Evolutionary conservation across 2,113 vertebrate genomes (phyloP).

Genomic region (Urocolius indicus): DNA sequence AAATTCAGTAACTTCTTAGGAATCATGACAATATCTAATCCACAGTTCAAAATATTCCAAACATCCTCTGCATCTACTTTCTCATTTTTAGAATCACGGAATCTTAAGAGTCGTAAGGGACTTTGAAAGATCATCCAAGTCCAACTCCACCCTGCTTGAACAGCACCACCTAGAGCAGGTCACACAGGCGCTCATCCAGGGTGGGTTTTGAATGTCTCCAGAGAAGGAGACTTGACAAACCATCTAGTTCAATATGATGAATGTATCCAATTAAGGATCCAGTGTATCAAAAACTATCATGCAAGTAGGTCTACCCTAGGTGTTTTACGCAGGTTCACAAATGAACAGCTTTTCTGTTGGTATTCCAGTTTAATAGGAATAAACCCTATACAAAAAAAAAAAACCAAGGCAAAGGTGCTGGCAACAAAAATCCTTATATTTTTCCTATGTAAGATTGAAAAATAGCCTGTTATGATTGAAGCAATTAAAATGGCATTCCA

Average conservation of each 20-base stretch:
- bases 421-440: neutral
- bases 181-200: too few species aligned
- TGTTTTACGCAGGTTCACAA: neutral
- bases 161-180: too few species aligned
- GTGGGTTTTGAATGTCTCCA: too few species aligned
- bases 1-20: neutral
- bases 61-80: neutral
- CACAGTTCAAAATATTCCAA: neutral
- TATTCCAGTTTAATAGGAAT: neutral
- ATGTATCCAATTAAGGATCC: neutral
- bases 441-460: neutral
- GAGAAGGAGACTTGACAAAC: too few species aligned
- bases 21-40: neutral
- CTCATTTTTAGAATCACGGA: neutral
- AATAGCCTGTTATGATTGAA: neutral
- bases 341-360: neutral
- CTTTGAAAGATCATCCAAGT: too few species aligned
- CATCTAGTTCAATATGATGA: neutral
- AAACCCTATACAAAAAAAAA: neutral
- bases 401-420: neutral
- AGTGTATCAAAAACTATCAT: neutral
- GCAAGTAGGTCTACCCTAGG: neutral
- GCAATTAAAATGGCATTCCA: conserved; percentile 48
- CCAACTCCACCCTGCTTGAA: too few species aligned
- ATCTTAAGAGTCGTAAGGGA: too few species aligned